Base-by-base conservation (phyloP, 2,888 invertebrate genomes). In the Cosmopolites sordidus region DNA sequence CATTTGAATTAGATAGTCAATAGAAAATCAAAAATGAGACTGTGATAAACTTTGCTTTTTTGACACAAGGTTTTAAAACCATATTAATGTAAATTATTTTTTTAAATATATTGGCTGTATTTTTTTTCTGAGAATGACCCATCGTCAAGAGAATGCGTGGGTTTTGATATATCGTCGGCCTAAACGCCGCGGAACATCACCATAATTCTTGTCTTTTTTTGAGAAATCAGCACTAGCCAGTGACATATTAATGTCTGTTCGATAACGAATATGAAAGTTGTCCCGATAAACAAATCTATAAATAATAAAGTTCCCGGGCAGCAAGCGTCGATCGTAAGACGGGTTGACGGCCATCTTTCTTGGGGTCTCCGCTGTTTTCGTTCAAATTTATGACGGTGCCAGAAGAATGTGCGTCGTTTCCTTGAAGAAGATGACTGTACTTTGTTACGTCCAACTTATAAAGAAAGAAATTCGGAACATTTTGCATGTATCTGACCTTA, bases 241-340 rank as follows among this genome's bases (percentile, higher is more conserved):
- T 69, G 72, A 71, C 70, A 72, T 70, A 70, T 71, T 72, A 72
- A 72, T 69, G 71, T 70, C 69, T 65, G 67, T 67, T 60, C 67
- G 71, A 69, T 70, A 71, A 70, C 69, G 70, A 71, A 72, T 72
- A 71, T 69, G 71, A 71, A 71, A 69, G 70, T 71, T 69, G 68
- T 64, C 66, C 64, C 62, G 66, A 71, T 71, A 72, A 72, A 72
- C 71, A 72, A 71, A 72, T 73, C 69, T 69, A 71, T 70, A 70
- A 71, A 70, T 71, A 69, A 69, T 69, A 68, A 68, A 66, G 66
- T 68, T 66, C 66, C 62, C 63, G 61, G 33, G 12, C 33, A 12
- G 33, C 57, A 51, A 52, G 48, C 48, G 42, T 48, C 50, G 45
- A 62, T 59, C 59, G 55, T 60, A 54, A 56, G 55, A 46, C 57